Evolutionary conservation across 2,888 invertebrate genomes (phyloP).

Genomic region (Trichopoda pennipes): DNA sequence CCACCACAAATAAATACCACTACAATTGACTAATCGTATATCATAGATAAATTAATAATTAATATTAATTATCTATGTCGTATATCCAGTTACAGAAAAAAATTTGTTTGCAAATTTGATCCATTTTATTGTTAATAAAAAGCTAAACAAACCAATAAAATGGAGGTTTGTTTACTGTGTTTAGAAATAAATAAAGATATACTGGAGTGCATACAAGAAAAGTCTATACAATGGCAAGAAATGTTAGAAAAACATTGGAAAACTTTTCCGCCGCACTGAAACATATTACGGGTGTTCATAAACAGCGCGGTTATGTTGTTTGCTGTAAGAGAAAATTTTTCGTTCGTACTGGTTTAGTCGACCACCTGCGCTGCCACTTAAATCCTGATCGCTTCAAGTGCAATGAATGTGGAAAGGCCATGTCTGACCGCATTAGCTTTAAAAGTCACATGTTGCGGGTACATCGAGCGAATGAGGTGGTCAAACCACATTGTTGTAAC

Average conservation of each 20-base stretch:
- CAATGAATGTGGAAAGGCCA: constrained; percentile 74
- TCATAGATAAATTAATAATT: too few relatives aligned
- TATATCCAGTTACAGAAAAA: background rate
- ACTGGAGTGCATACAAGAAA: constrained; percentile 21
- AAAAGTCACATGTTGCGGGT: constrained; percentile 73
- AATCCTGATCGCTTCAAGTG: constrained; percentile 80
- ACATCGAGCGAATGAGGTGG: constrained; percentile 72
- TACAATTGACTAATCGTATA: background rate
- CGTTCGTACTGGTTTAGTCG: constrained; percentile 77
- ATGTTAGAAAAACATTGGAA: constrained; percentile 44
- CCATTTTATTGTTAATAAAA: constrained; percentile 2
- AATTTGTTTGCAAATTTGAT: constrained; percentile 14
- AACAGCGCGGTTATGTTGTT: constrained; percentile 75
- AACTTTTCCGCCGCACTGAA: constrained; percentile 50
- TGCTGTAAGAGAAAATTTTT: constrained; percentile 80
- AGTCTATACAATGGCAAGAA: constrained; percentile 38
- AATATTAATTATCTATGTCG: too few relatives aligned
- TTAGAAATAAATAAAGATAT: constrained; percentile 41
- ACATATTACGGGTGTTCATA: constrained; percentile 58
- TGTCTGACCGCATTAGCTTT: constrained; percentile 75
- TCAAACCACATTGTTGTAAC: constrained; percentile 73
- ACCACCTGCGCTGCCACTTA: constrained; percentile 79
- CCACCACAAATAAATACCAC: background rate
- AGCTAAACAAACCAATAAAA: background rate
- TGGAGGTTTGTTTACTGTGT: constrained; percentile 52